These are phyloP conservation scores for Luidia sarsii DNA, from an alignment of 53 echinoderm and acorn worm genomes.

Conservation along the genomic window DNA sequence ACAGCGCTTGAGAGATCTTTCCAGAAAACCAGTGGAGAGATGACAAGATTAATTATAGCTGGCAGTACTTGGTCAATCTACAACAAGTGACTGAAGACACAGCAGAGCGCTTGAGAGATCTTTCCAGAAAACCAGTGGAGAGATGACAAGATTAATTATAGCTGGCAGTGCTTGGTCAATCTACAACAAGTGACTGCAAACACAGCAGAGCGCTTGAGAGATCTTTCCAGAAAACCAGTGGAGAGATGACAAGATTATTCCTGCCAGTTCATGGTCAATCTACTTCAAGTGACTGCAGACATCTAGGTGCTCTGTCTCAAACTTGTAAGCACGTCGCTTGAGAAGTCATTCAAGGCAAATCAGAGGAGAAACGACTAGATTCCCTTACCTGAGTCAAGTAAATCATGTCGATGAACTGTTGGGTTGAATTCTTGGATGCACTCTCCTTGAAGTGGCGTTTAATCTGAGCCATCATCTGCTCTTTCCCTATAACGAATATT, in stretches of 20 bases:
- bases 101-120: conserved; percentile 95
- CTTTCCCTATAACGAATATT: conserved; percentile 84
- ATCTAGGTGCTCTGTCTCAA: too few relatives aligned
- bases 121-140: conserved; percentile 15
- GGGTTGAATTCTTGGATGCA: conserved; percentile 23
- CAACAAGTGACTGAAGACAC: too few relatives aligned
- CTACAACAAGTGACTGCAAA: too few relatives aligned
- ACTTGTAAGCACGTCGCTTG: too few relatives aligned
- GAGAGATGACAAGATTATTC: too few relatives aligned
- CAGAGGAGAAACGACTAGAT: background rate
- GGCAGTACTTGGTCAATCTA: background rate
- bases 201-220: too few relatives aligned
- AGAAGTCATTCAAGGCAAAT: background rate
- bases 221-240: too few relatives aligned
- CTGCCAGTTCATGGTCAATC: background rate
- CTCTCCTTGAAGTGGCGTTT: conserved; percentile 73
- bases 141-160: background rate
- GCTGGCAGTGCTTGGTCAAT: background rate
- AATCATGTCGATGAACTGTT: conserved; percentile 68
- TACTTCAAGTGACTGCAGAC: too few relatives aligned
- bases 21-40: too few relatives aligned
- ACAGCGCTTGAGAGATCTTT: too few relatives aligned
- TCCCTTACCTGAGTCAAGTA: conserved; percentile 94
- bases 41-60: background rate
- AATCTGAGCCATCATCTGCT: conserved; percentile 74